These are phyloP conservation scores for Sakesphorus luctuosus DNA, from an alignment of 2,113 vertebrate genomes.

Conservation along the genomic window DNA sequence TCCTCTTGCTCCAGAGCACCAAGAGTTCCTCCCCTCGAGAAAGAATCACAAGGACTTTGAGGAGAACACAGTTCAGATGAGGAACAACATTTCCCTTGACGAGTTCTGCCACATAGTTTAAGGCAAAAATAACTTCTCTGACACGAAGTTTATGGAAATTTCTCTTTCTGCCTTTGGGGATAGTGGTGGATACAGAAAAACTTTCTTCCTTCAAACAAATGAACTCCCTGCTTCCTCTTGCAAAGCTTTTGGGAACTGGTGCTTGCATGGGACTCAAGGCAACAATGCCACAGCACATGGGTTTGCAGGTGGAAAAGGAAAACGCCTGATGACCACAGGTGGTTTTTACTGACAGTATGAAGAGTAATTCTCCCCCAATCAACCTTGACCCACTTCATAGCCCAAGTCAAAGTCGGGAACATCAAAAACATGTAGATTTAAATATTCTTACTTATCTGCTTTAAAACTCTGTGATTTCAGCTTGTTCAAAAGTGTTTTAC, in stretches of 20 bases:
- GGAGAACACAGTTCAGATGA: background rate
- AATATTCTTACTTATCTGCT: background rate
- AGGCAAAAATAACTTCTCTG: background rate
- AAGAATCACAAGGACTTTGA: background rate
- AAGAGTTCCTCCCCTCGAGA: background rate
- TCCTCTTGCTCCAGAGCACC: background rate
- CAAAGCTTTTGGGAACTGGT: background rate
- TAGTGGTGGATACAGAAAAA: rapidly evolving
- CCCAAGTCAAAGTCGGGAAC: background rate
- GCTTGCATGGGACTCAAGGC: background rate
- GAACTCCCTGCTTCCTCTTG: background rate
- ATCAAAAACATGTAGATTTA: background rate
- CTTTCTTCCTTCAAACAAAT: background rate
- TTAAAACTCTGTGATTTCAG: background rate
- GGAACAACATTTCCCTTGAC: background rate
- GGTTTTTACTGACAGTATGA: background rate
- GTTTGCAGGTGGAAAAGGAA: background rate
- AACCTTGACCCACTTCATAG: background rate
- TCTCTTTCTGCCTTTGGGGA: background rate
- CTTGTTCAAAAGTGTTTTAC: background rate
- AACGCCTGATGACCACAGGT: background rate
- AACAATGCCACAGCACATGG: background rate
- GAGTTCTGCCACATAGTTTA: background rate
- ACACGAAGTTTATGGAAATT: background rate
- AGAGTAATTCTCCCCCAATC: background rate